Evolutionary conservation across 2,888 invertebrate genomes (phyloP).

Genomic region (Phymatocera aterrima): DNA sequence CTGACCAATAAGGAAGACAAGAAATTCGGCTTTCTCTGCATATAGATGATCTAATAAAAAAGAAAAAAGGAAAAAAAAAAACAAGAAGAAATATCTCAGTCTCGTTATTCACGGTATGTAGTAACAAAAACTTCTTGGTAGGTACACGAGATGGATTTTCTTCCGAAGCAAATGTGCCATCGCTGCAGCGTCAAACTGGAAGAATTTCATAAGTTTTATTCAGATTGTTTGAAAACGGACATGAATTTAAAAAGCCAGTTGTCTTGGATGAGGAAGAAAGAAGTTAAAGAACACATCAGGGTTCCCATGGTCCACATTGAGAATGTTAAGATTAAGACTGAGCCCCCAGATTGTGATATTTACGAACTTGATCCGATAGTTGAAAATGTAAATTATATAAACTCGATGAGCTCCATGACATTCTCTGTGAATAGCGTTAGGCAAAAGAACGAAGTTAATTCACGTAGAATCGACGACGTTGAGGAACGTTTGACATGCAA

Average conservation of each 20-base stretch:
- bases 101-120: too few relatives aligned
- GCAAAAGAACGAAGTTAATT: slow-evolving; percentile 41
- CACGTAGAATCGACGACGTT: neutral
- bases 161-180: slow-evolving; percentile 71
- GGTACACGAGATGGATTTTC: slow-evolving; percentile 71
- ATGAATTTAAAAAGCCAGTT: slow-evolving; percentile 66
- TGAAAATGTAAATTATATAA: slow-evolving; percentile 55
- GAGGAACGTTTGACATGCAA: neutral
- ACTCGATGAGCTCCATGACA: slow-evolving; percentile 49
- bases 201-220: slow-evolving; percentile 70
- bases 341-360: slow-evolving; percentile 60
- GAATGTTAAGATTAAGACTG: slow-evolving; percentile 66
- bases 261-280: slow-evolving; percentile 69
- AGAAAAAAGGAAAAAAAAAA: neutral
- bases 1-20: too few relatives aligned
- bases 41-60: too few relatives aligned
- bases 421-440: slow-evolving; percentile 49
- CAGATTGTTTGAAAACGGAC: slow-evolving; percentile 67
- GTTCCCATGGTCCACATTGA: slow-evolving; percentile 70
- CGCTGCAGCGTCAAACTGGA: slow-evolving; percentile 70
- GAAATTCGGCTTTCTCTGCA: too few relatives aligned
- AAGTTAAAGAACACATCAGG: slow-evolving; percentile 54
- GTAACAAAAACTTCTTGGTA: slow-evolving; percentile 50
- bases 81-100: too few relatives aligned
- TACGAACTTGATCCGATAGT: slow-evolving; percentile 55